phyloP scores from a whole-genome alignment of 30 jellyfish, hydroid and myxozoan species.

The Hydra vulgaris region DNA sequence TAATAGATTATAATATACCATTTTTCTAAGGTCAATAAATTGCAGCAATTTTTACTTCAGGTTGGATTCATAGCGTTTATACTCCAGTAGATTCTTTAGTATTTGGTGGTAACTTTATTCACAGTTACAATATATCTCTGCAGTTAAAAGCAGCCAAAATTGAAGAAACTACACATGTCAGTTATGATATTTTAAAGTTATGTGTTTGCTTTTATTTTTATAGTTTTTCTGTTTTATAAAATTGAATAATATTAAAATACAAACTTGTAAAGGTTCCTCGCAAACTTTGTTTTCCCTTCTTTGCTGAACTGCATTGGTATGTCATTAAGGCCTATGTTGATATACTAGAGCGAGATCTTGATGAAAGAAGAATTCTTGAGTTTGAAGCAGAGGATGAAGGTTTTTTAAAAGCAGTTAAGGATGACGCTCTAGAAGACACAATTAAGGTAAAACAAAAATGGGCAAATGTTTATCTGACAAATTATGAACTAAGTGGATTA shows the following conservation, averaged over 20 bases:
- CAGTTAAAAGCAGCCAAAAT: conserved; percentile 69
- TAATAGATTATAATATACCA: too few species aligned
- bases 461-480: conserved; percentile 58
- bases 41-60: too few species aligned
- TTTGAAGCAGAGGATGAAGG: conserved; percentile 22
- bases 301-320: conserved; percentile 82
- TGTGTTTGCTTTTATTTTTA: not conserved
- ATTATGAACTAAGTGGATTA: conserved; percentile 56
- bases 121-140: conserved; percentile 65
- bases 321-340: conserved; percentile 74
- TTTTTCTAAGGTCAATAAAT: too few species aligned
- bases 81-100: conserved; percentile 93
- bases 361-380: conserved; percentile 25
- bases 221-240: not conserved
- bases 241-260: not conserved
- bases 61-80: conserved; percentile 95
- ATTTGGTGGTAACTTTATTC: conserved; percentile 94
- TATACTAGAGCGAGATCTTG: conserved; percentile 63
- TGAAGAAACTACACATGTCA: conserved; percentile 77
- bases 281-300: conserved; percentile 80
- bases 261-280: conserved; percentile 65
- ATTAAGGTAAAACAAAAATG: conserved; percentile 29
- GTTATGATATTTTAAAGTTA: too few species aligned
- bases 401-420: conserved; percentile 9
- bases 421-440: conserved; percentile 45